Base-by-base conservation (phyloP, 2,113 vertebrate species). In the Brienomyrus brachyistius region DNA sequence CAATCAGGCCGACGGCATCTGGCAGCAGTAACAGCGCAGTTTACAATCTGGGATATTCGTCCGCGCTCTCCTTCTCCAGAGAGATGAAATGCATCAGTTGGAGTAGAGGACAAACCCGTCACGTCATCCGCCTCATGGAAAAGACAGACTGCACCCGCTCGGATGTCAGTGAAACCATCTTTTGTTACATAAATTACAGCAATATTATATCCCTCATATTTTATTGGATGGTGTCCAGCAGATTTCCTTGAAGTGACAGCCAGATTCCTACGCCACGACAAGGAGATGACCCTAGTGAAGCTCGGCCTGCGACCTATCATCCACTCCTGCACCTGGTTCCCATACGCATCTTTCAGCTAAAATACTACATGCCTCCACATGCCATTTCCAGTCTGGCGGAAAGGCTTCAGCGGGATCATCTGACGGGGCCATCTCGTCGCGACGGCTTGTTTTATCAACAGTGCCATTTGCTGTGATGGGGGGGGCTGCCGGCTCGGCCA, bases 381-480 rank as follows among this genome's bases (percentile, higher is more conserved):
- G 62, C n/a, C n/a, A 31, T 13, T 11, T 70, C n/a, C 11, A 48
- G 87, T 48, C 59, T 59, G 23, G 10, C 40, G 62, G 62, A 74
- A 43, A 82, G 89, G 89, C 62, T 90, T 80, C 89, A 43, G 83
- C 54, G 77, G 89, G 91, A 90, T 92, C 90, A 59, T 90, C 90
- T 91, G 92, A 93, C 91, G 91, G 92, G 93, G 90, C 84, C 89
- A 92, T 91, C 92, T 94, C 92, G 91, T 91, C 92, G 92, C 92
- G 92, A 92, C 92, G 92, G 92, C 92, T 92, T 95, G 94, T 95
- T 96, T 94, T 94, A 93, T 94, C 94, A 94, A 95, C 94, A 95
- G 93, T 89, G 90, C 94, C 95, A 95, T 95, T 94, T 95, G 94
- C 94, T 94, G 94, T 92, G 94, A 93, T 92, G 92, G 93, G 91